These are phyloP conservation scores for Alosa alosa DNA, from an alignment of 2,113 vertebrate species.

Conservation along the genomic window DNA sequence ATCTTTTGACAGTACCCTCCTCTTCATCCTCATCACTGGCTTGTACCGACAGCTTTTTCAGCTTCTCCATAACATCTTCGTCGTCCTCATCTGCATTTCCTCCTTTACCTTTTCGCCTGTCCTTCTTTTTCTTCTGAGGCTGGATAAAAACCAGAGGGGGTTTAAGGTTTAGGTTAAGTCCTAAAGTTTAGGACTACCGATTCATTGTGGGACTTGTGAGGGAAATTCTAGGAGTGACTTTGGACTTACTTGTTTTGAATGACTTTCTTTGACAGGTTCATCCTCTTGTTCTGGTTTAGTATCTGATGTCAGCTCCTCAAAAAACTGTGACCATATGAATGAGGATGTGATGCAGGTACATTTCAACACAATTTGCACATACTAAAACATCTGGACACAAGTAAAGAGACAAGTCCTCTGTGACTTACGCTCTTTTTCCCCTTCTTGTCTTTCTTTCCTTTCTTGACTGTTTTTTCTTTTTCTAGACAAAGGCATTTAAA, in stretches of 20 bases:
- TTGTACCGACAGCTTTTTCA: conserved; percentile 81
- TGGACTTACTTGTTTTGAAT: conserved; percentile 73
- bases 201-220: not conserved
- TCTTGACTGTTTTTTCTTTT: conserved; percentile 79
- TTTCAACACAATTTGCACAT: not conserved
- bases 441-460: conserved; percentile 85
- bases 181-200: not conserved
- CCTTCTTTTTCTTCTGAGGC: conserved; percentile 82
- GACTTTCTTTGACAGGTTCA: conserved; percentile 67
- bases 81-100: conserved; percentile 70
- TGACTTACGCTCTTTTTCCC: conserved; percentile 84
- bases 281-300: conserved; percentile 71
- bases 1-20: conserved; percentile 14
- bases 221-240: not conserved
- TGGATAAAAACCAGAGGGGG: not conserved
- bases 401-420: not conserved
- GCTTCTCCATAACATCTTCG: conserved; percentile 74
- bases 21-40: conserved; percentile 79
- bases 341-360: not conserved
- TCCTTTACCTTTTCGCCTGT: conserved; percentile 75
- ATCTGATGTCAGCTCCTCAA: conserved; percentile 83
- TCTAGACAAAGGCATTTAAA: not conserved
- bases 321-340: conserved; percentile 71
- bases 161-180: not conserved
- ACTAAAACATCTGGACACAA: not conserved